phyloP scores from a whole-genome alignment of 1,140 invertebrate genomes.

The Thrips palmi region DNA sequence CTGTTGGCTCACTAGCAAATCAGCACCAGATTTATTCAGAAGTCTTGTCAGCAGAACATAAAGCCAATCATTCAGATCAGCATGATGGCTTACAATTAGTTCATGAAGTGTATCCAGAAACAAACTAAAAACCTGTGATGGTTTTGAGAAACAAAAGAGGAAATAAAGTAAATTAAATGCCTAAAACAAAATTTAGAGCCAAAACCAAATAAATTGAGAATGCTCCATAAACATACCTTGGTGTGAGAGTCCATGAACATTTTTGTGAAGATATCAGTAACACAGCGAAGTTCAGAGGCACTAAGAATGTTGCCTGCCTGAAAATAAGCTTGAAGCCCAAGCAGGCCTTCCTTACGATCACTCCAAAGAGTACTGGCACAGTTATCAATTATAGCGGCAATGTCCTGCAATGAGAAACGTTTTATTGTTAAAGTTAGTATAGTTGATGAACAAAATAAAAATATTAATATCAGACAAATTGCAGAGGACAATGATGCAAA shows the following conservation, averaged over 20 bases:
- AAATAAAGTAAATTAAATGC: neutral
- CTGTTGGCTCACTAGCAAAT: slow-evolving; percentile 76
- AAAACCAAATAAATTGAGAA: slow-evolving; percentile 1
- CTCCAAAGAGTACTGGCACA: slow-evolving; percentile 79
- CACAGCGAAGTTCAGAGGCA: slow-evolving; percentile 49
- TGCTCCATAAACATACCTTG: slow-evolving; percentile 32
- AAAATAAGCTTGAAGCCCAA: slow-evolving; percentile 58
- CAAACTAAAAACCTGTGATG: slow-evolving; percentile 57
- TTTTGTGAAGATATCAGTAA: slow-evolving; percentile 82
- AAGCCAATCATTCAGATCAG: slow-evolving; percentile 78
- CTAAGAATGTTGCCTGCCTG: slow-evolving; percentile 47
- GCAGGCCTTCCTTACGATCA: slow-evolving; percentile 79
- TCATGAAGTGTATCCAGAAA: slow-evolving; percentile 85
- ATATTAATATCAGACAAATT: slow-evolving; percentile 5
- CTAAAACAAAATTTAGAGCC: neutral
- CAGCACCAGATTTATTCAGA: slow-evolving; percentile 74
- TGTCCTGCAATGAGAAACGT: slow-evolving; percentile 41
- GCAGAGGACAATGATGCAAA: slow-evolving; percentile 9
- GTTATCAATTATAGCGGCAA: slow-evolving; percentile 71
- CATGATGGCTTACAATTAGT: slow-evolving; percentile 65
- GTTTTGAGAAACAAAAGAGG: slow-evolving; percentile 7
- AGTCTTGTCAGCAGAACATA: slow-evolving; percentile 63
- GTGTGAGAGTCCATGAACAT: slow-evolving; percentile 97
- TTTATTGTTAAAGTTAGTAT: slow-evolving; percentile 7
- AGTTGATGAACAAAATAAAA: slow-evolving; percentile 1